Conservation (phyloP, 1,140 invertebrate genomes). For the Anoplophora glabripennis region DNA sequence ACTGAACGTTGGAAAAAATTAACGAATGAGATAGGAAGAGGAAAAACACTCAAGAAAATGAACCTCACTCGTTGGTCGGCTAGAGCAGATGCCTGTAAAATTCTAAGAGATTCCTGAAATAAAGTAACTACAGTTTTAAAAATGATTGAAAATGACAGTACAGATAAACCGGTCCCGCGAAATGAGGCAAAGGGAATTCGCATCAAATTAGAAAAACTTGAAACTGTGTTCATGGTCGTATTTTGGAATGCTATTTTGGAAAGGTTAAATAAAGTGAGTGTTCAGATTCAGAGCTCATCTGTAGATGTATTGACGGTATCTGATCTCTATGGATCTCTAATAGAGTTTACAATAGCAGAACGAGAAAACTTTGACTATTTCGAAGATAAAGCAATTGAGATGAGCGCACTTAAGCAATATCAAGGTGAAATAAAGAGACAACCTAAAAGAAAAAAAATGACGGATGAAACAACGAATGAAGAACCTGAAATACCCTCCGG, state of each 20-base stretch:
- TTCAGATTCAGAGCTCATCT: constrained; percentile 25
- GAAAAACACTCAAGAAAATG: too few species aligned
- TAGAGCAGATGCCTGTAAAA: too few species aligned
- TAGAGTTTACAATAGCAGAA: constrained; percentile 26
- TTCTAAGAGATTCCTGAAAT: not conserved
- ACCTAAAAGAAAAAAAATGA: constrained; percentile 7
- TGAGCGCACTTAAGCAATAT: constrained; percentile 10
- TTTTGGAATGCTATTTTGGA: constrained; percentile 25
- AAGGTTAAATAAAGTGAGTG: constrained; percentile 30
- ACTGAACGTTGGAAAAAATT: too few species aligned
- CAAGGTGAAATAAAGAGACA: constrained; percentile 23
- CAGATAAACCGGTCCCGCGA: not conserved
- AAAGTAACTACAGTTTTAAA: not conserved
- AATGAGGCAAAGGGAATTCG: constrained; percentile 12
- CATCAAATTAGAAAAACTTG: constrained; percentile 29
- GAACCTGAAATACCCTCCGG: not conserved
- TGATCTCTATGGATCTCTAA: constrained; percentile 24
- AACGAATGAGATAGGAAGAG: too few species aligned
- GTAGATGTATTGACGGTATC: constrained; percentile 31
- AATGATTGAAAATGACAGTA: not conserved
- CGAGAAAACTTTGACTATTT: constrained; percentile 26
- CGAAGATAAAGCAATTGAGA: too few species aligned
- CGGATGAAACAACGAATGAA: constrained; percentile 4
- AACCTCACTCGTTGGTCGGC: too few species aligned
- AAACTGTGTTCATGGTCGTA: constrained; percentile 31